Evolutionary conservation across 2,797 vertebrate species (phyloP).

Genomic region (Acomys russatus): DNA sequence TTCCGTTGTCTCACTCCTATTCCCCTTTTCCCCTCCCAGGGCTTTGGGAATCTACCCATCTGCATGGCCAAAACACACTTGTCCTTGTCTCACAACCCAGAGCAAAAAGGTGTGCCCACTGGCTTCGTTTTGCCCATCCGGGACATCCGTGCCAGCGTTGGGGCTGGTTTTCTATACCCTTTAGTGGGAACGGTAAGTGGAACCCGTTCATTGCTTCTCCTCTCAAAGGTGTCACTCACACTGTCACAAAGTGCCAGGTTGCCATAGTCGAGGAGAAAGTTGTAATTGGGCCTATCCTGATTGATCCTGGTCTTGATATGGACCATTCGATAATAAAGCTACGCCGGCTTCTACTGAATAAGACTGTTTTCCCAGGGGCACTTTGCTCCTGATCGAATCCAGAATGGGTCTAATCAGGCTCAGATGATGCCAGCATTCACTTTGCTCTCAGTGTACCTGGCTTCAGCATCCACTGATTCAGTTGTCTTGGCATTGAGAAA

Average conservation of each 20-base stretch:
- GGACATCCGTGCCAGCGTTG: slow-evolving; percentile 97
- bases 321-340: background rate
- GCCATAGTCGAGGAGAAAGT: slow-evolving; percentile 14
- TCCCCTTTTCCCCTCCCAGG: slow-evolving; percentile 87
- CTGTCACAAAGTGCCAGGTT: background rate
- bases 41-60: slow-evolving; percentile 95
- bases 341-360: background rate
- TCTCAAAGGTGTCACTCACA: background rate
- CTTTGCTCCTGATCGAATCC: slow-evolving; percentile 19
- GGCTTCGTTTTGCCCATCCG: slow-evolving; percentile 96
- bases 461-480: background rate
- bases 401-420: background rate
- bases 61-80: slow-evolving; percentile 99
- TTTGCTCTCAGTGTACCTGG: background rate
- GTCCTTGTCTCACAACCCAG: slow-evolving; percentile 97
- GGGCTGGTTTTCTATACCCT: slow-evolving; percentile 97
- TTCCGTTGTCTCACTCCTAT: background rate
- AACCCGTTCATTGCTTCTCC: accelerated
- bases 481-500: background rate
- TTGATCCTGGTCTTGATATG: background rate
- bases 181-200: slow-evolving; percentile 95
- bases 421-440: background rate
- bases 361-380: slow-evolving; percentile 8
- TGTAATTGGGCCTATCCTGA: background rate
- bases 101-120: slow-evolving; percentile 96